Conservation (phyloP, 92 coral and sea anemone species). For the Isaurus tuberculatus region DNA sequence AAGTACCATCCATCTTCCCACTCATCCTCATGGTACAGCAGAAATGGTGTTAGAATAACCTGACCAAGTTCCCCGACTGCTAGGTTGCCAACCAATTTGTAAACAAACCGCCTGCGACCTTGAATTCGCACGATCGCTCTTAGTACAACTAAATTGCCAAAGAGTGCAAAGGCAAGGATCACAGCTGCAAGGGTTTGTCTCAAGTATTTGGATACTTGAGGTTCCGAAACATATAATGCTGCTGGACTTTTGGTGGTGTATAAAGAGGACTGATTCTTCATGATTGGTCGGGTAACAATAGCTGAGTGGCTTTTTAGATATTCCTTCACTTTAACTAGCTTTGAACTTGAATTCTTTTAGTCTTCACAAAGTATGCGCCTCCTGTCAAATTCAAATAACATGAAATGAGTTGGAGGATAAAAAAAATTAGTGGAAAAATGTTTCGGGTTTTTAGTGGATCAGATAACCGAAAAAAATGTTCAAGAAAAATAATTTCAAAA, state of each 20-base stretch:
- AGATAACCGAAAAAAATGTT: no score
- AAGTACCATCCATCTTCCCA: background rate
- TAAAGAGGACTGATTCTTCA: background rate
- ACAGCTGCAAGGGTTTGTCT: background rate
- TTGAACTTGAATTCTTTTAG: no score
- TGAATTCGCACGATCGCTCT: background rate
- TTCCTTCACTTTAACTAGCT: no score
- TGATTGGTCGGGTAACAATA: no score
- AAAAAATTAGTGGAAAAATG: no score
- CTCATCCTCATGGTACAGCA: background rate
- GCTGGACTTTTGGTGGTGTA: background rate
- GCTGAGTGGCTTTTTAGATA: no score
- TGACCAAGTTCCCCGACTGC: constrained; percentile 3
- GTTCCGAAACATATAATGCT: background rate
- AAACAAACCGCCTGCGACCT: constrained; percentile 11
- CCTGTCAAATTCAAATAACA: no score
- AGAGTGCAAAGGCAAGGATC: background rate
- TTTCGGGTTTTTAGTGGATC: no score
- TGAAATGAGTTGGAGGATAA: no score
- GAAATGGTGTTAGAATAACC: background rate
- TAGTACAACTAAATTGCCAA: constrained; percentile 4
- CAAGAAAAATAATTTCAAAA: no score
- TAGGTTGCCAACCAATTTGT: constrained; percentile 8
- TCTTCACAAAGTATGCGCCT: no score
- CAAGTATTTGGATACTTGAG: background rate